Evolutionary conservation across 2,888 invertebrate genomes (phyloP).

Genomic region (Aspidapion aeneum): DNA sequence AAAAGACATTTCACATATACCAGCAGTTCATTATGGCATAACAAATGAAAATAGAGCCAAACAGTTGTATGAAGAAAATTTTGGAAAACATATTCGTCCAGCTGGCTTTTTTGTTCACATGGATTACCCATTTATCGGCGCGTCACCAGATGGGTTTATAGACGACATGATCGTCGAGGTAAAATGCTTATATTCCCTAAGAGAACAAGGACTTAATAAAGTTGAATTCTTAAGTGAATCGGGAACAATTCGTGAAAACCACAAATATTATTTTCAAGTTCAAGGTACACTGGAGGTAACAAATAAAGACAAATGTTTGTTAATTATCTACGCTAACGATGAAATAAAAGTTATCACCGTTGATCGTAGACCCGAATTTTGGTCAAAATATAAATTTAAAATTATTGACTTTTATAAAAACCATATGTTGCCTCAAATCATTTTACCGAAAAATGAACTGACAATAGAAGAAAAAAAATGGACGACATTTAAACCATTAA

Average conservation of each 20-base stretch:
- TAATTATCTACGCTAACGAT: background rate
- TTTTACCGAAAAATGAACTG: background rate
- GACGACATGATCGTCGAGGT: background rate
- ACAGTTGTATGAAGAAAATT: background rate
- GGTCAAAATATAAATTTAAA: background rate
- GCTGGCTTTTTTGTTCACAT: background rate
- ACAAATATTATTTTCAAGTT: constrained; percentile 4
- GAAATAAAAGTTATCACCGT: background rate
- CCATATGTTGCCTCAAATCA: background rate
- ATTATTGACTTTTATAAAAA: background rate
- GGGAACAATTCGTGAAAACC: background rate
- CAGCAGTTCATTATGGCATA: constrained; percentile 3
- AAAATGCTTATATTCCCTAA: constrained; percentile 1
- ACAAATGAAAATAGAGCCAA: constrained; percentile 2
- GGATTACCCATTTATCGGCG: constrained; percentile 2
- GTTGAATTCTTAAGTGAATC: background rate
- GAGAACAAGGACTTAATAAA: background rate
- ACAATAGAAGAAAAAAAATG: background rate
- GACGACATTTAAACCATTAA: background rate
- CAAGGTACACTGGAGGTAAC: constrained; percentile 5
- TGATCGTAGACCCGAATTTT: background rate
- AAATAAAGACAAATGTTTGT: background rate
- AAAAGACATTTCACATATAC: background rate
- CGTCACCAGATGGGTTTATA: constrained; percentile 3
- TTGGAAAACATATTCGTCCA: background rate